These are phyloP conservation scores for Parnassius mnemosyne DNA, from an alignment of 2,888 invertebrate genomes.

Conservation along the genomic window DNA sequence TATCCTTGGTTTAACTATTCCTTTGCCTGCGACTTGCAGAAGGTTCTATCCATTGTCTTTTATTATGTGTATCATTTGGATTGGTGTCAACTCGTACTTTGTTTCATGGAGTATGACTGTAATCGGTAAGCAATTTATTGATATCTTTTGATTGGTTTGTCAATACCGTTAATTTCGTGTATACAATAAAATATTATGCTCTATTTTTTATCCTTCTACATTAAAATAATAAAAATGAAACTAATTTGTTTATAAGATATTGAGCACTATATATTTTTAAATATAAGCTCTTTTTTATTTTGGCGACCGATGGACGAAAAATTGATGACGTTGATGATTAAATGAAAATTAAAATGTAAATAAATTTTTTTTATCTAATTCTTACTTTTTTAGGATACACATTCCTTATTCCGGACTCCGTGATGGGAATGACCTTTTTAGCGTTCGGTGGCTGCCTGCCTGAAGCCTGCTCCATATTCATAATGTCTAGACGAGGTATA, in stretches of 20 bases:
- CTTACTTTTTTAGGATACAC: conserved; percentile 80
- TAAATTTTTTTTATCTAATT: conserved; percentile 25
- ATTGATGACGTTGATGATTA: too few species aligned
- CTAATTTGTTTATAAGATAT: too few species aligned
- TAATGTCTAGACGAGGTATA: conserved; percentile 91
- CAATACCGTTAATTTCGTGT: too few species aligned
- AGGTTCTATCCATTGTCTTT: conserved; percentile 88
- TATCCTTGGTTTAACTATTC: conserved; percentile 84
- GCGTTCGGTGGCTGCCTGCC: conserved; percentile 95
- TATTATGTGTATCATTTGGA: conserved; percentile 92
- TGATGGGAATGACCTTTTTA: conserved; percentile 95
- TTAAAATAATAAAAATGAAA: too few species aligned
- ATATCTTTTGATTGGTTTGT: too few species aligned
- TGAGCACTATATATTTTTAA: too few species aligned
- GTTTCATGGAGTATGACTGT: conserved; percentile 96
- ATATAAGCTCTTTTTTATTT: too few species aligned
- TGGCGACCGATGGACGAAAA: too few species aligned
- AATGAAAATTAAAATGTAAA: too few species aligned
- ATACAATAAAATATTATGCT: too few species aligned
- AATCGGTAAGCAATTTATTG: conserved; percentile 80
- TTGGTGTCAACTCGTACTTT: conserved; percentile 90
- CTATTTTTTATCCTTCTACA: too few species aligned
- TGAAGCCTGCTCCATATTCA: conserved; percentile 88
- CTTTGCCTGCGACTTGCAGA: conserved; percentile 82
- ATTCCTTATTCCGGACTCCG: conserved; percentile 89